Evolutionary conservation across 2,888 invertebrate genomes (phyloP).

Genomic region (Drosophila greeni): DNA sequence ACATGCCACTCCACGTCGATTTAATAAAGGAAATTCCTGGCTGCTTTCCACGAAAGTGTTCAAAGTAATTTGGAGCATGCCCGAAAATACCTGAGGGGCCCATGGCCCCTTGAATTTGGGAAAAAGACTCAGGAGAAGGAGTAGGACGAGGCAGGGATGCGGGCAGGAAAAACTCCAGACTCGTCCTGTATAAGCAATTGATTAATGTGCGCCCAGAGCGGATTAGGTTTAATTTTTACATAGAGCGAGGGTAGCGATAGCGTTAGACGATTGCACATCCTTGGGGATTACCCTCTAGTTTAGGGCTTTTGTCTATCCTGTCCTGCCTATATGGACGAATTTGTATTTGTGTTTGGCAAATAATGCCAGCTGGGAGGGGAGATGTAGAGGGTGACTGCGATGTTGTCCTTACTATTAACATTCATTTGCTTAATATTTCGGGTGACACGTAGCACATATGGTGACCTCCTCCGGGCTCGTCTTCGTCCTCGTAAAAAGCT

Average conservation of each 20-base stretch:
- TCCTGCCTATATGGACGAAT: constrained; percentile 30
- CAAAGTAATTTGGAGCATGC: constrained; percentile 74
- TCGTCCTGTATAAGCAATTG: constrained; percentile 69
- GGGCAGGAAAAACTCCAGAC: constrained; percentile 25
- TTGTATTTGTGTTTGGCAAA: constrained; percentile 39
- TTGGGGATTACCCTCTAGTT: constrained; percentile 37
- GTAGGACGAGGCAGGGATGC: constrained; percentile 20
- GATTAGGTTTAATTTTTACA: constrained; percentile 73
- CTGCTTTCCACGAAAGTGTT: constrained; percentile 60
- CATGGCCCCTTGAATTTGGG: constrained; percentile 8
- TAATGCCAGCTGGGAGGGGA: constrained; percentile 13
- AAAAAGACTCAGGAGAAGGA: not conserved
- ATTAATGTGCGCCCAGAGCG: constrained; percentile 70
- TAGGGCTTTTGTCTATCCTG: constrained; percentile 30
- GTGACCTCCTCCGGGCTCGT: constrained; percentile 36
- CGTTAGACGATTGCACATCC: constrained; percentile 34
- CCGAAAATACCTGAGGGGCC: constrained; percentile 65
- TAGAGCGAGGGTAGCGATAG: constrained; percentile 30
- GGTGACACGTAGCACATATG: constrained; percentile 51
- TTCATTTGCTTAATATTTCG: constrained; percentile 50
- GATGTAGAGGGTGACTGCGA: constrained; percentile 1
- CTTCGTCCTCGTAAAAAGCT: constrained; percentile 27
- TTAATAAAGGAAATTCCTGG: constrained; percentile 72
- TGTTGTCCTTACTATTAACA: constrained; percentile 44
- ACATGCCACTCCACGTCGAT: constrained; percentile 60